Conservation (phyloP, 2,888 invertebrate genomes). For the Drosophila diplacantha region DNA sequence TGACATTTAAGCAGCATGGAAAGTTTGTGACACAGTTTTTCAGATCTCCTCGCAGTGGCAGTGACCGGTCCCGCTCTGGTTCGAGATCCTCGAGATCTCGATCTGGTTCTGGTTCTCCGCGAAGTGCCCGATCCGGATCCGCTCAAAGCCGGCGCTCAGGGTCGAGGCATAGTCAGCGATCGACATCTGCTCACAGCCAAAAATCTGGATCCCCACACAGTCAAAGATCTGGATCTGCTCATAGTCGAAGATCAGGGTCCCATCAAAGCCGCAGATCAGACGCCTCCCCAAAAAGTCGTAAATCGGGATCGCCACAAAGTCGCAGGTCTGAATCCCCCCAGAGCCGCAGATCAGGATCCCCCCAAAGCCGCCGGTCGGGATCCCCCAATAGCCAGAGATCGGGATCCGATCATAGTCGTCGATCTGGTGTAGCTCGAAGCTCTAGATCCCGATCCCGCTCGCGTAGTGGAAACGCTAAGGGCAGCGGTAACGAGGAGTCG, state of each 20-base stretch:
- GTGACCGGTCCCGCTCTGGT: constrained; percentile 76
- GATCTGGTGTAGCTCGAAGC: constrained; percentile 47
- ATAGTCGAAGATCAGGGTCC: constrained; percentile 38
- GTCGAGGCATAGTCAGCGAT: constrained; percentile 34
- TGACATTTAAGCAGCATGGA: neutral
- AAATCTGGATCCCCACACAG: constrained; percentile 28
- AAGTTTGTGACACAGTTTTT: neutral
- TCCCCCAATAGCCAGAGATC: constrained; percentile 17
- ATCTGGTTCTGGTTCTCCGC: constrained; percentile 53
- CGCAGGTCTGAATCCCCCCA: constrained; percentile 21
- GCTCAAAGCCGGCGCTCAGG: constrained; percentile 61
- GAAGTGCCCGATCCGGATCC: constrained; percentile 54
- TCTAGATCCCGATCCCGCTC: constrained; percentile 28
- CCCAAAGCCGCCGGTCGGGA: constrained; percentile 45
- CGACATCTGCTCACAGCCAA: constrained; percentile 34
- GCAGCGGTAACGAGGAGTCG: constrained; percentile 74
- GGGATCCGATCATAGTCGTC: constrained; percentile 55
- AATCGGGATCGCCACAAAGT: constrained; percentile 35
- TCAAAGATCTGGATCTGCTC: constrained; percentile 35
- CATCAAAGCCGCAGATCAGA: constrained; percentile 47
- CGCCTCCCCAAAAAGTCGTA: constrained; percentile 56
- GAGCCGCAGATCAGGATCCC: constrained; percentile 39
- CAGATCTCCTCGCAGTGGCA: constrained; percentile 67
- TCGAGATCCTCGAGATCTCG: constrained; percentile 63
- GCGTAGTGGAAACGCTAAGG: constrained; percentile 45